These are phyloP conservation scores for Apogon hyalosoma DNA, from an alignment of 2,797 vertebrate genomes.

Conservation along the genomic window DNA sequence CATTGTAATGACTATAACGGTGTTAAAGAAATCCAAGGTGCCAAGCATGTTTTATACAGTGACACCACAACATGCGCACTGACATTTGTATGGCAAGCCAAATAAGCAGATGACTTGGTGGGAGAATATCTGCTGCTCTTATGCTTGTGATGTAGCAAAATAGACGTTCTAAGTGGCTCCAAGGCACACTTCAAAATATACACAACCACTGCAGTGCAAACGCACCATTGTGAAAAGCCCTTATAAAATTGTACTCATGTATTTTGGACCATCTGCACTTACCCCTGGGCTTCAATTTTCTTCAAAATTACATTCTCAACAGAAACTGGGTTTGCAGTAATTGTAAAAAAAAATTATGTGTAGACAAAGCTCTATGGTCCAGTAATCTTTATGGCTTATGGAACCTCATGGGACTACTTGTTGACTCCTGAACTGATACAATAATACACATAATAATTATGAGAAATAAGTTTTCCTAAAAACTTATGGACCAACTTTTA, in stretches of 20 bases:
- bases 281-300: slow-evolving; percentile 25
- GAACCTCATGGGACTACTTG: background rate
- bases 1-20: slow-evolving; percentile 15
- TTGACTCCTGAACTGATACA: background rate
- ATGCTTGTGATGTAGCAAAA: slow-evolving; percentile 30
- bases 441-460: background rate
- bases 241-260: slow-evolving; percentile 33
- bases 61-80: slow-evolving; percentile 5
- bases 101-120: slow-evolving; percentile 24
- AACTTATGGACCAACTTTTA: too few relatives aligned
- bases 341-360: slow-evolving; percentile 8
- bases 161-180: slow-evolving; percentile 33
- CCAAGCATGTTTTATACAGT: slow-evolving; percentile 2
- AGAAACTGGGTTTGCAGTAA: slow-evolving; percentile 27
- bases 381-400: background rate
- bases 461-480: too few relatives aligned
- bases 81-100: background rate
- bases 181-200: slow-evolving; percentile 61
- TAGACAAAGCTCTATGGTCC: slow-evolving; percentile 13
- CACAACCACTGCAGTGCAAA: slow-evolving; percentile 42
- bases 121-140: slow-evolving; percentile 23
- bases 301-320: slow-evolving; percentile 25
- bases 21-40: slow-evolving; percentile 14
- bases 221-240: slow-evolving; percentile 38
- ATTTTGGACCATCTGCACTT: slow-evolving; percentile 49